These are phyloP conservation scores for Zophobas morio DNA, from an alignment of 1,140 invertebrate species.

Conservation along the genomic window DNA sequence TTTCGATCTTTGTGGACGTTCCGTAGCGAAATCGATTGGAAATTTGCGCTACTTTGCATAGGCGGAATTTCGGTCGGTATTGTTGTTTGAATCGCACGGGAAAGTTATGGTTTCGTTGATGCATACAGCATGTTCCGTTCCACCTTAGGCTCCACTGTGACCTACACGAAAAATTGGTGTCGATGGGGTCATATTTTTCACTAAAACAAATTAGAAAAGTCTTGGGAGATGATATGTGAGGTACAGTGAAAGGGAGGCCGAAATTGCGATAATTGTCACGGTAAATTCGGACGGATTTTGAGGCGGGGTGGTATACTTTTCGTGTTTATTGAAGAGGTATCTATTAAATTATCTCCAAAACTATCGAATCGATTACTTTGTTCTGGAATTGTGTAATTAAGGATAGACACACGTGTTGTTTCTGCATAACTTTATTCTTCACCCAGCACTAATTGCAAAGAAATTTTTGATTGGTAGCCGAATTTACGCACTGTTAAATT, in stretches of 20 bases:
- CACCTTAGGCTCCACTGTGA: conserved; percentile 21
- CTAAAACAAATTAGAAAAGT: neutral
- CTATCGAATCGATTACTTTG: too few relatives aligned
- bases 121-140: conserved; percentile 19
- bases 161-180: conserved; percentile 4
- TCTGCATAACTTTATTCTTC: too few relatives aligned
- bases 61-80: conserved; percentile 42
- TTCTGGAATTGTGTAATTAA: too few relatives aligned
- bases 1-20: neutral
- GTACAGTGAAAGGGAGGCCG: neutral
- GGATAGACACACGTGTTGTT: too few relatives aligned
- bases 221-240: neutral
- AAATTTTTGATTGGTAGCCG: too few relatives aligned
- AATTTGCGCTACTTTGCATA: conserved; percentile 16
- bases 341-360: too few relatives aligned
- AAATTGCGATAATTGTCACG: too few relatives aligned
- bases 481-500: too few relatives aligned
- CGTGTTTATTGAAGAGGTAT: too few relatives aligned
- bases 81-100: conserved; percentile 21
- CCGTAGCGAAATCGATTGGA: conserved; percentile 18
- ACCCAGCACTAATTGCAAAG: too few relatives aligned
- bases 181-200: neutral
- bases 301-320: too few relatives aligned
- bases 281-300: too few relatives aligned
- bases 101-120: conserved; percentile 21